Evolutionary conservation across 2,888 invertebrate species (phyloP).

Genomic region (Andrena bicolor): DNA sequence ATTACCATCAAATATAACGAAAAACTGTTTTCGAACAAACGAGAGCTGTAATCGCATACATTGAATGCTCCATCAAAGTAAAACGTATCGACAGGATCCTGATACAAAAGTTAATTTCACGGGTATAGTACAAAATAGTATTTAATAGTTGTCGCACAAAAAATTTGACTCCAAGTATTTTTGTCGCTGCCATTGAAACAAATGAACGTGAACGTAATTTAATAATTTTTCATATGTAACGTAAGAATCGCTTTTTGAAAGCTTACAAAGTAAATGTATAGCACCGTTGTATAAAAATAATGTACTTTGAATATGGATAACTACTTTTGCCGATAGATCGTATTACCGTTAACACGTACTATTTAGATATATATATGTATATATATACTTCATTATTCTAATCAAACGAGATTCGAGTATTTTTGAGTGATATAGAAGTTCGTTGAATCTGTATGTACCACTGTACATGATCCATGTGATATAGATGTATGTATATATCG

Average conservation of each 20-base stretch:
- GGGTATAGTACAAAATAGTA: constrained; percentile 35
- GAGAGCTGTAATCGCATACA: not conserved
- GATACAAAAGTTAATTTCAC: constrained; percentile 11
- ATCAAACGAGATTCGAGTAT: not conserved
- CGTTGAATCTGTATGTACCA: constrained; percentile 2
- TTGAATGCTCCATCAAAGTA: not conserved
- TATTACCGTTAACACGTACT: constrained; percentile 13
- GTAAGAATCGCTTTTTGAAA: constrained; percentile 15
- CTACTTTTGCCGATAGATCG: not conserved
- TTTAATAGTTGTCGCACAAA: constrained; percentile 1
- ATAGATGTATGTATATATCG: constrained; percentile 8
- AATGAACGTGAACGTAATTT: constrained; percentile 33
- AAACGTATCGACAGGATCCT: constrained; percentile 16
- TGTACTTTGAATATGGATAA: constrained; percentile 2
- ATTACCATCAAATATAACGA: not conserved
- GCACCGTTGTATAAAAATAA: constrained; percentile 17
- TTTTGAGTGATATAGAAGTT: constrained; percentile 8
- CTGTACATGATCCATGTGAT: not conserved
- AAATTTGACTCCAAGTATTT: constrained; percentile 25
- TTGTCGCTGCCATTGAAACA: constrained; percentile 26
- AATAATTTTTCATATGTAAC: constrained; percentile 14
- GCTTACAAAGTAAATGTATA: constrained; percentile 21
- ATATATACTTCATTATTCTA: constrained; percentile 12
- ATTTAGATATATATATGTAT: too few relatives aligned
- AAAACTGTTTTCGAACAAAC: not conserved